phyloP scores from a whole-genome alignment of 2,113 vertebrate species.

The Thamnophis sirtalis region DNA sequence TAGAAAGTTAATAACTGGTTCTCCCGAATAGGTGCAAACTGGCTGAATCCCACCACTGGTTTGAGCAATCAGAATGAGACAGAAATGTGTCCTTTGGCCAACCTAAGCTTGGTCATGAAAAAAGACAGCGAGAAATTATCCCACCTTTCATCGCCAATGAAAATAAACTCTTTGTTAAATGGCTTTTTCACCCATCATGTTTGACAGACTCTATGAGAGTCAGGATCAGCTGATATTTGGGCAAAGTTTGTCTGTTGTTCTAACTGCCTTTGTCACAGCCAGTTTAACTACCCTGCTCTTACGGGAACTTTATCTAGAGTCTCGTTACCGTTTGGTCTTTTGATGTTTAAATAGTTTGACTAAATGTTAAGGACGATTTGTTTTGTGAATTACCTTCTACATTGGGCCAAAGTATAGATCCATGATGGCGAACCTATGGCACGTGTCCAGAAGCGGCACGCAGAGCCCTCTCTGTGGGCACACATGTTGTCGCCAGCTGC shows the following conservation, averaged over 20 bases:
- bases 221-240: not conserved
- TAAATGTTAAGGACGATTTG: not conserved
- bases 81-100: slow-evolving; percentile 1
- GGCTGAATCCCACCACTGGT: too few species aligned
- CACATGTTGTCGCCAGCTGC: too few species aligned
- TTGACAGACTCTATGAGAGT: not conserved
- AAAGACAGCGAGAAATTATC: not conserved
- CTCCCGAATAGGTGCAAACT: too few species aligned
- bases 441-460: too few species aligned
- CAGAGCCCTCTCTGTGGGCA: too few species aligned
- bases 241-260: not conserved
- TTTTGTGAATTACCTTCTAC: not conserved
- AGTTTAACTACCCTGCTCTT: not conserved
- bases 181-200: not conserved
- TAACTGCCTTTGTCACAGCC: not conserved
- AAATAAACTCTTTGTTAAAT: not conserved
- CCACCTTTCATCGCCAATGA: not conserved
- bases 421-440: too few species aligned
- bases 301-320: not conserved
- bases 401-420: not conserved
- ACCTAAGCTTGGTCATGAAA: not conserved
- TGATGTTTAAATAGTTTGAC: not conserved
- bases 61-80: not conserved
- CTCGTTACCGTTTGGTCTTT: not conserved
- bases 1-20: too few species aligned